A percentile compares a stretch with the other conserved stretches of the same genome.
Conservation (phyloP, 2,888 invertebrate genomes). For the Silvanus unidentatus region DNA sequence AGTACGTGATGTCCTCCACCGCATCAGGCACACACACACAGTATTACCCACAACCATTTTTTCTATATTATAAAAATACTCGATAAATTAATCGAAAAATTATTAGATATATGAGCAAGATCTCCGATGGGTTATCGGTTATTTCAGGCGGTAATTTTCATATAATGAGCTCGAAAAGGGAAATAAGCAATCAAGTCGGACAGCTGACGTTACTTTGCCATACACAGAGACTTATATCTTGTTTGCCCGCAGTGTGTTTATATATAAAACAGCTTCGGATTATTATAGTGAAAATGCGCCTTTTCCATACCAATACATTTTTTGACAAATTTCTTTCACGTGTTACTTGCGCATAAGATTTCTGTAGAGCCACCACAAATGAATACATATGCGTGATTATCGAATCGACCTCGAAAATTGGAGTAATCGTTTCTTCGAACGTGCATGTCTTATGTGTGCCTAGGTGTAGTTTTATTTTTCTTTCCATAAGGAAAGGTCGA, state of each 20-base stretch:
- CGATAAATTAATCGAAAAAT: slow-evolving; percentile 21
- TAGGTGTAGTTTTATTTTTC: not conserved
- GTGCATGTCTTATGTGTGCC: slow-evolving; percentile 23
- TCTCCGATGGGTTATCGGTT: slow-evolving; percentile 25
- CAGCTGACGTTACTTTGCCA: slow-evolving; percentile 26
- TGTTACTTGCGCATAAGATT: not conserved
- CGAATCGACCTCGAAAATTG: slow-evolving; percentile 31
- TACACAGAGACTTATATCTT: not conserved
- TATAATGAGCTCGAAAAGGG: slow-evolving; percentile 30
- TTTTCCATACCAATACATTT: too few species aligned
- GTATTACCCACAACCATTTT: too few species aligned
- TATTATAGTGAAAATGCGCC: too few species aligned
- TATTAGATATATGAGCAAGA: slow-evolving; percentile 18
- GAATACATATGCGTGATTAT: slow-evolving; percentile 25
- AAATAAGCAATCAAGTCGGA: slow-evolving; percentile 30
- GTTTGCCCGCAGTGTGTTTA: slow-evolving; percentile 1
- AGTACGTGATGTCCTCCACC: too few species aligned
- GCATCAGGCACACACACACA: too few species aligned
- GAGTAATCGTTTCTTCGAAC: slow-evolving; percentile 33
- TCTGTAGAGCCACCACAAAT: not conserved
- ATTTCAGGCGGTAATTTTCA: slow-evolving; percentile 29
- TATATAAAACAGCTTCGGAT: not conserved
- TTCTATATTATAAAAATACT: not conserved
- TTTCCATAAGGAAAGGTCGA: not conserved
- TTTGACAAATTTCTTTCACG: not conserved